phyloP scores from a whole-genome alignment of 1,140 invertebrate genomes.

The Sminthurinus signatus region DNA sequence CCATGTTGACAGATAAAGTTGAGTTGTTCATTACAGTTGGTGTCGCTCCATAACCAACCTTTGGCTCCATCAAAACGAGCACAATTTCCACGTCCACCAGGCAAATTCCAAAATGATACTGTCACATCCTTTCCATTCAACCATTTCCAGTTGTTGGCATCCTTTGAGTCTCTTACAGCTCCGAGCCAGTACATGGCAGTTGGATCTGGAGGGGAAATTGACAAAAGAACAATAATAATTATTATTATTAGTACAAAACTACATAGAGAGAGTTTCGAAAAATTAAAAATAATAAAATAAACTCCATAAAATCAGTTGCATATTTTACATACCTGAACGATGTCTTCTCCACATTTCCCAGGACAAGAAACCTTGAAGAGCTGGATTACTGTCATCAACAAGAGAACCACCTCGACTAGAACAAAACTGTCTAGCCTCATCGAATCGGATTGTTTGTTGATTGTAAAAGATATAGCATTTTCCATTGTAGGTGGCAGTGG shows the following conservation, averaged over 20 bases:
- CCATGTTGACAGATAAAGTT: constrained; percentile 94
- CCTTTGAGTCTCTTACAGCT: constrained; percentile 69
- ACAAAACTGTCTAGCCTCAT: constrained; percentile 74
- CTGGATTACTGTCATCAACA: constrained; percentile 88
- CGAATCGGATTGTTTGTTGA: constrained; percentile 71
- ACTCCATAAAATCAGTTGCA: too few species aligned
- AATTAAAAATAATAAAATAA: too few species aligned
- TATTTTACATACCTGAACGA: too few species aligned
- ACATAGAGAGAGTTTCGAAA: too few species aligned
- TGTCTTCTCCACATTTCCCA: constrained; percentile 67
- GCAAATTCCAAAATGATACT: constrained; percentile 86
- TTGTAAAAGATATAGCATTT: constrained; percentile 96
- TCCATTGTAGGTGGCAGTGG: constrained; percentile 87
- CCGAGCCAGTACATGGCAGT: constrained; percentile 94
- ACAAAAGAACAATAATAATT: too few species aligned
- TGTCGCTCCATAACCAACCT: constrained; percentile 92
- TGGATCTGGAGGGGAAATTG: too few species aligned
- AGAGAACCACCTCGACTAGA: constrained; percentile 69
- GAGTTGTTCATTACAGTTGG: constrained; percentile 72
- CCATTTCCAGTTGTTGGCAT: constrained; percentile 83
- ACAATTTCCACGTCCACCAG: constrained; percentile 74
- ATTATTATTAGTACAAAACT: too few species aligned
- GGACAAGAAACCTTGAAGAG: constrained; percentile 60
- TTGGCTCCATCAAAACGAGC: constrained; percentile 85
- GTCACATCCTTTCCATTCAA: constrained; percentile 75